These are phyloP conservation scores for Paragorgia papillata DNA, from an alignment of 92 coral and sea anemone genomes.

Conservation along the genomic window DNA sequence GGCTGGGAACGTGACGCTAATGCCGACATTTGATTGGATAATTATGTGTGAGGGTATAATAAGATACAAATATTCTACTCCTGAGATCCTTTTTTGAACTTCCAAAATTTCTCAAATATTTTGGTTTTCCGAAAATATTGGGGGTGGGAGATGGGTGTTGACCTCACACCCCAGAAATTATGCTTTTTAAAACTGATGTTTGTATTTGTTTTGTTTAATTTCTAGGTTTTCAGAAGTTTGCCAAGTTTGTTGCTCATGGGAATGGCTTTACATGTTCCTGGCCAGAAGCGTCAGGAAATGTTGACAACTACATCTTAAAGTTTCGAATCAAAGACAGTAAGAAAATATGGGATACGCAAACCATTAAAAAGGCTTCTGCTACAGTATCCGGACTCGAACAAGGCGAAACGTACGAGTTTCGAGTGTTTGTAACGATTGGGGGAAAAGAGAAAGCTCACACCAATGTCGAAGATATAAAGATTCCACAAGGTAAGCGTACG, in stretches of 20 bases:
- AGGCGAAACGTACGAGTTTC: slow-evolving; percentile 44
- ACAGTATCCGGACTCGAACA: slow-evolving; percentile 8
- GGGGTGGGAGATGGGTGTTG: no score
- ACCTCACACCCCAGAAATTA: no score
- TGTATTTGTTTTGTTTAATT: not conserved
- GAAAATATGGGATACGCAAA: not conserved
- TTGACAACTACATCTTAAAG: slow-evolving; percentile 12
- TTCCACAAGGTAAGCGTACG: slow-evolving; percentile 5
- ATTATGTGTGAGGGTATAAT: no score
- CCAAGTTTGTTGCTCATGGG: not conserved
- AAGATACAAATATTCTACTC: no score
- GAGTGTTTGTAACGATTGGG: not conserved
- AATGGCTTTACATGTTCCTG: slow-evolving; percentile 13
- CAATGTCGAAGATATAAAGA: not conserved
- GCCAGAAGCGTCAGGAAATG: slow-evolving; percentile 19
- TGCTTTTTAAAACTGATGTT: not conserved
- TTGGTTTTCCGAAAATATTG: no score
- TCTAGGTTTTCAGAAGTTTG: not conserved
- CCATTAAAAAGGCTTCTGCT: not conserved
- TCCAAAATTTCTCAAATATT: no score
- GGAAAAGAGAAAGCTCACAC: slow-evolving; percentile 2
- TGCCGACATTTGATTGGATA: no score
- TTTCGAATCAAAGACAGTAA: slow-evolving; percentile 11
- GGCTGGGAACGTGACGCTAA: no score
- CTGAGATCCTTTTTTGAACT: no score